These are phyloP conservation scores for Ophraella communa DNA, from an alignment of 2,888 invertebrate genomes.

Conservation along the genomic window DNA sequence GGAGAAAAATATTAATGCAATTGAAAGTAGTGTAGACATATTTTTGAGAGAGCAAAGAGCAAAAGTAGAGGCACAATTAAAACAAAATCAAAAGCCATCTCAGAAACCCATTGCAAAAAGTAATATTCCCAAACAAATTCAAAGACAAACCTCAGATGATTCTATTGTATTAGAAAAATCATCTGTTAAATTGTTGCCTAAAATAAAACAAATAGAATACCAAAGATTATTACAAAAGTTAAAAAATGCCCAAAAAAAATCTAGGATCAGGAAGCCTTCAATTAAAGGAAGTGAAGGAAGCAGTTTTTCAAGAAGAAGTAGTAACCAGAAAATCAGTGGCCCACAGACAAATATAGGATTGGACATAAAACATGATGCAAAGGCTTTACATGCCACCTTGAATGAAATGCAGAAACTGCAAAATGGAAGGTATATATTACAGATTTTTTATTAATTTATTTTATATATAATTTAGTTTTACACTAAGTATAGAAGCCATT, in stretches of 20 bases:
- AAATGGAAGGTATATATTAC: slow-evolving; percentile 53
- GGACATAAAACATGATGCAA: slow-evolving; percentile 30
- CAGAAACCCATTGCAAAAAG: slow-evolving; percentile 12
- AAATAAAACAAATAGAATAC: slow-evolving; percentile 57
- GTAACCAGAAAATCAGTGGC: not conserved
- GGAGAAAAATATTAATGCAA: slow-evolving; percentile 16
- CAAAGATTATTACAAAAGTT: slow-evolving; percentile 53
- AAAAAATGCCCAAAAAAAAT: slow-evolving; percentile 48
- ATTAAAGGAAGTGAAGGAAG: slow-evolving; percentile 15
- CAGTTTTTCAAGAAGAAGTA: slow-evolving; percentile 26
- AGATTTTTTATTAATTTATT: too few species aligned
- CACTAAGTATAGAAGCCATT: not conserved
- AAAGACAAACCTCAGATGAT: not conserved
- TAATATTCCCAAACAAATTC: slow-evolving; percentile 1
- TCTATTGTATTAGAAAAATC: slow-evolving; percentile 47
- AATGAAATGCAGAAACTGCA: slow-evolving; percentile 50
- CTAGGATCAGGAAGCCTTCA: slow-evolving; percentile 31
- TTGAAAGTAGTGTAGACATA: slow-evolving; percentile 49
- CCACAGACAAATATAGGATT: slow-evolving; percentile 11
- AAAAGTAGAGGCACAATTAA: slow-evolving; percentile 51
- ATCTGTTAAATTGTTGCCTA: slow-evolving; percentile 54
- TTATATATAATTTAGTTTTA: slow-evolving; percentile 12
- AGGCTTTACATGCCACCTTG: slow-evolving; percentile 36
- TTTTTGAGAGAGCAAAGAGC: slow-evolving; percentile 57
- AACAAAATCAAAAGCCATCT: slow-evolving; percentile 3